Evolutionary conservation across 2,888 invertebrate genomes (phyloP).

Genomic region (Empis stercorea): DNA sequence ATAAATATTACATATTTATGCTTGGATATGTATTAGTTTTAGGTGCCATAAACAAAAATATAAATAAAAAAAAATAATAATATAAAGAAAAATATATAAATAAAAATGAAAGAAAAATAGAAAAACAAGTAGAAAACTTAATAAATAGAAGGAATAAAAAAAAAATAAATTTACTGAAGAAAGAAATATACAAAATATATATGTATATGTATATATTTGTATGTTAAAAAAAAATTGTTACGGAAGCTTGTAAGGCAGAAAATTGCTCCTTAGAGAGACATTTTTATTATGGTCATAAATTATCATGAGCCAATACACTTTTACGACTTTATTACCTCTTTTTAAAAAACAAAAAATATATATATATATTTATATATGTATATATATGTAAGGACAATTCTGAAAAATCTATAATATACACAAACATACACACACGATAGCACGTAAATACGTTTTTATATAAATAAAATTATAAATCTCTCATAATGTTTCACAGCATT

Average conservation of each 20-base stretch:
- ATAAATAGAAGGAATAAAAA: not conserved
- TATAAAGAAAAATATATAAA: too few species aligned
- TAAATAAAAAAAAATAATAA: too few species aligned
- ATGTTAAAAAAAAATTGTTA: not conserved
- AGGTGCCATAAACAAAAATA: too few species aligned
- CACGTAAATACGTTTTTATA: not conserved
- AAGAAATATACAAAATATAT: too few species aligned
- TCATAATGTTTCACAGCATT: too few species aligned
- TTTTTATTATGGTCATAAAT: conserved; percentile 18
- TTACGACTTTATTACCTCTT: conserved; percentile 14
- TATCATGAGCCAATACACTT: conserved; percentile 17
- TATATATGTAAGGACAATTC: conserved; percentile 12
- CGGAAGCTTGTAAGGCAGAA: conserved; percentile 15
- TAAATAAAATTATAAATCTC: too few species aligned
- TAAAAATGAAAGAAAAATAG: too few species aligned
- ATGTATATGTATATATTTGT: too few species aligned
- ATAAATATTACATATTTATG: too few species aligned
- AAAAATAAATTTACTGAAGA: not conserved
- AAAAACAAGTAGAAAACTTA: not conserved
- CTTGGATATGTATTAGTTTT: not conserved
- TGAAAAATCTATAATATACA: not conserved
- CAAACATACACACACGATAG: conserved; percentile 1
- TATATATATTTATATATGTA: not conserved
- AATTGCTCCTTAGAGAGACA: conserved; percentile 14
- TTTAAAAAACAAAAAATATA: not conserved